A percentile compares a stretch with the other conserved stretches of the same genome.
phyloP scores from a whole-genome alignment of 2,888 invertebrate genomes.

The Aproaerema taeniolella region DNA sequence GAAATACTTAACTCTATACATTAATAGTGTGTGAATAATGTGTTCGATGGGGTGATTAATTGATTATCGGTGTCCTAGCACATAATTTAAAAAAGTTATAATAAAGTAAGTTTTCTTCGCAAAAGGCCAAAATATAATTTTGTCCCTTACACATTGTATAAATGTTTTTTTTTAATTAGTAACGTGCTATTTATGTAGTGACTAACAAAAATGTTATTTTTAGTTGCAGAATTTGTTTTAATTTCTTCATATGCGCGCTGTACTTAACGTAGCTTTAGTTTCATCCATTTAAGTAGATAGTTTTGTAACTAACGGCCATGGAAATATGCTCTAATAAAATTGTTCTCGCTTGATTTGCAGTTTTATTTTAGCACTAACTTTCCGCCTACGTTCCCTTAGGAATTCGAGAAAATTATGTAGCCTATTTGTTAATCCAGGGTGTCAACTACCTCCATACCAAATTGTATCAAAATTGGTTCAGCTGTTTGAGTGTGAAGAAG shows the following conservation, averaged over 20 bases:
- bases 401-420: no score
- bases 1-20: neutral
- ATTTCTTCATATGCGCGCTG: neutral
- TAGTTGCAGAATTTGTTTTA: conserved; percentile 1
- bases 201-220: conserved; percentile 5
- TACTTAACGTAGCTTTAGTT: conserved; percentile 3
- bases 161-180: conserved; percentile 9
- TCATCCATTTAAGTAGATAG: neutral
- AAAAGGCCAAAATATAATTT: neutral
- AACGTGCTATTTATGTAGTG: conserved; percentile 1
- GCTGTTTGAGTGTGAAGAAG: no score
- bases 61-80: conserved; percentile 70
- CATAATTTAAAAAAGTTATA: conserved; percentile 47
- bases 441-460: no score
- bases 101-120: neutral
- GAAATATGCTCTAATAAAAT: conserved; percentile 7
- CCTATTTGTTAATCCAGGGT: no score
- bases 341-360: conserved; percentile 1
- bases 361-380: no score
- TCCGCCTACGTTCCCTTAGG: no score
- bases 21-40: conserved; percentile 18
- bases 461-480: no score
- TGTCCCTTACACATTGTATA: neutral
- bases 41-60: conserved; percentile 63
- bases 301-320: conserved; percentile 7